Evolutionary conservation across 2,888 invertebrate genomes (phyloP).

Genomic region (Cosmia trapezina): DNA sequence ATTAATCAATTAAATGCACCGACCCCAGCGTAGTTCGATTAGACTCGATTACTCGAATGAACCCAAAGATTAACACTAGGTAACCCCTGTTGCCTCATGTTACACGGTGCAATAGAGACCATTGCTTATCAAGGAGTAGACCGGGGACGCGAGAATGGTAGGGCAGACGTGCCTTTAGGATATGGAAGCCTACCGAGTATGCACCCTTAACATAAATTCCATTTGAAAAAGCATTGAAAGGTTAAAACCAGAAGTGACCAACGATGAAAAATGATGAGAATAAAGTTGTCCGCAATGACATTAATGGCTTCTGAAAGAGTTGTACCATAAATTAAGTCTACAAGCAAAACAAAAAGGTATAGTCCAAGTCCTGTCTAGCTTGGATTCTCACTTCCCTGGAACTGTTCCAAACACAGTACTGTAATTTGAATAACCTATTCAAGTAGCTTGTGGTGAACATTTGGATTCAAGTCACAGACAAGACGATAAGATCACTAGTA

Average conservation of each 20-base stretch:
- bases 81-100: too few species aligned
- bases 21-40: too few species aligned
- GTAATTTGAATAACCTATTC: slow-evolving; percentile 55
- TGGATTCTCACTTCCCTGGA: slow-evolving; percentile 43
- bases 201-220: not conserved
- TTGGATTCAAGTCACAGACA: slow-evolving; percentile 66
- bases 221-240: slow-evolving; percentile 3
- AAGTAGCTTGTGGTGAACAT: slow-evolving; percentile 55
- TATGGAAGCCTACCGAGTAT: too few species aligned
- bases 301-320: slow-evolving; percentile 20
- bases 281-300: slow-evolving; percentile 28
- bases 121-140: too few species aligned
- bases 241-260: slow-evolving; percentile 15
- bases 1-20: too few species aligned
- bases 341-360: slow-evolving; percentile 20
- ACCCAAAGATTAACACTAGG: too few species aligned
- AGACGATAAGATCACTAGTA: slow-evolving; percentile 55
- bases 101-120: too few species aligned
- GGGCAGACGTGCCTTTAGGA: too few species aligned
- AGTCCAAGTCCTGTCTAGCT: slow-evolving; percentile 5
- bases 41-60: too few species aligned
- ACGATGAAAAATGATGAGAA: slow-evolving; percentile 22
- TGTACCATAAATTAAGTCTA: too few species aligned
- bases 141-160: too few species aligned
- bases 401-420: slow-evolving; percentile 43